A percentile compares a stretch with the other conserved stretches of the same genome.
phyloP scores from a whole-genome alignment of 2,113 vertebrate genomes.

The Calonectris borealis region DNA sequence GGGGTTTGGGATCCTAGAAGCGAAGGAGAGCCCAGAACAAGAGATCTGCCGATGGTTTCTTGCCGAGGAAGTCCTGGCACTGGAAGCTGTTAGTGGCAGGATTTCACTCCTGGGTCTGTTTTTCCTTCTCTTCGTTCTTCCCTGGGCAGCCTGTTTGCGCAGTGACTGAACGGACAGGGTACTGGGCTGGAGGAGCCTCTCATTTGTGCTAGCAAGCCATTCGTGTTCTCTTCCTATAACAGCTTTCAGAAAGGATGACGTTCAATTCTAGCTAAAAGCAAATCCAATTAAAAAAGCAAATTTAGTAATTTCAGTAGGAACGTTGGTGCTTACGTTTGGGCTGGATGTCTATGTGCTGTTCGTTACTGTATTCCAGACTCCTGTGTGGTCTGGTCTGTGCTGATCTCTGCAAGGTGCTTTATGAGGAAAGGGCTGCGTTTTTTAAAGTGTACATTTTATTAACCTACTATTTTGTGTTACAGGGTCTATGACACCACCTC shows the following conservation, averaged over 20 bases:
- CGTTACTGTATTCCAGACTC: fast-evolving
- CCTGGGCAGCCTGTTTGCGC: not conserved
- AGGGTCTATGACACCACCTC: conserved; percentile 85
- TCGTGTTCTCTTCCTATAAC: too few relatives aligned
- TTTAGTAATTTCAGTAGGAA: not conserved
- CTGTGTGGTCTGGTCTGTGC: not conserved
- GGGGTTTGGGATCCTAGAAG: not conserved
- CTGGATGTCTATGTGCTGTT: not conserved
- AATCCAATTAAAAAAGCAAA: not conserved
- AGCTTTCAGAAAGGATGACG: not conserved
- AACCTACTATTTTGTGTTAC: not conserved
- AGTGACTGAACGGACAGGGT: fast-evolving
- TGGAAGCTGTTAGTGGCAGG: not conserved
- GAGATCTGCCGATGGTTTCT: not conserved
- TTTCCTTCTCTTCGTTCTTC: not conserved
- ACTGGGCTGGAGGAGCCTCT: not conserved
- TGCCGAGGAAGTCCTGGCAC: not conserved
- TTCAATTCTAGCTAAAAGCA: not conserved
- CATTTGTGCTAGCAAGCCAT: not conserved
- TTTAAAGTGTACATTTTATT: fast-evolving
- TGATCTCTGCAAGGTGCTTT: not conserved
- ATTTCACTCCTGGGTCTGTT: not conserved
- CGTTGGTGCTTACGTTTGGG: too few relatives aligned
- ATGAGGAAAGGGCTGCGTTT: not conserved
- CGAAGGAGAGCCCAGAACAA: not conserved